Conservation (phyloP, 2,888 invertebrate genomes). For the Meiosimyza decipiens region DNA sequence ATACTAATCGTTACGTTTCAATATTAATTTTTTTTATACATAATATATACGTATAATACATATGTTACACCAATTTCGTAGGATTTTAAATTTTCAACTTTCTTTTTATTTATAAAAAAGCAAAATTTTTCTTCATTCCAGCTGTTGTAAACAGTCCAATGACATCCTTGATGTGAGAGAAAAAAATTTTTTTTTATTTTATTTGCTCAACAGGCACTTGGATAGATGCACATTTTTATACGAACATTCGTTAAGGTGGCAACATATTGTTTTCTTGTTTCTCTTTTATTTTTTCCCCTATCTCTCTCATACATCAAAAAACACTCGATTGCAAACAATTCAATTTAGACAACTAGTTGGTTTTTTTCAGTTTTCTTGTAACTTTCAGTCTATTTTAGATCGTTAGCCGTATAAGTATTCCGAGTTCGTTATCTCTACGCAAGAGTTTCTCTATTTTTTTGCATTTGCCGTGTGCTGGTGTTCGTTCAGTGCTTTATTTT, state of each 20-base stretch:
- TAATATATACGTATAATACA: too few species aligned
- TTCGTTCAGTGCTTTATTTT: background rate
- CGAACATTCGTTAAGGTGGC: too few species aligned
- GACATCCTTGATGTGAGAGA: background rate
- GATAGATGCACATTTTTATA: too few species aligned
- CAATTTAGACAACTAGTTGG: background rate
- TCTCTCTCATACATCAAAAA: background rate
- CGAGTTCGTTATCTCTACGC: background rate
- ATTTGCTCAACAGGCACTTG: too few species aligned
- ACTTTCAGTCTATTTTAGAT: slow-evolving; percentile 54
- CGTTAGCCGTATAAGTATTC: slow-evolving; percentile 54
- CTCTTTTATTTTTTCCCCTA: background rate
- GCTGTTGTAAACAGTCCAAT: background rate
- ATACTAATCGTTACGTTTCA: too few species aligned
- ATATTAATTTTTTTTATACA: too few species aligned
- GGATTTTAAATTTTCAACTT: too few species aligned
- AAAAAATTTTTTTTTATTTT: background rate
- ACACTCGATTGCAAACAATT: slow-evolving; percentile 7
- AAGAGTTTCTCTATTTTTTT: background rate
- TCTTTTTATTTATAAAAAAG: background rate
- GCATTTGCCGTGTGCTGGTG: background rate
- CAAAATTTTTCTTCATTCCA: background rate
- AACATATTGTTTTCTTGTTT: background rate
- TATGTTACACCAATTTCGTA: too few species aligned
- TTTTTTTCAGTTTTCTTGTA: slow-evolving; percentile 27